phyloP scores from a whole-genome alignment of 2,797 vertebrate genomes.

The Danio jaintianensis region DNA sequence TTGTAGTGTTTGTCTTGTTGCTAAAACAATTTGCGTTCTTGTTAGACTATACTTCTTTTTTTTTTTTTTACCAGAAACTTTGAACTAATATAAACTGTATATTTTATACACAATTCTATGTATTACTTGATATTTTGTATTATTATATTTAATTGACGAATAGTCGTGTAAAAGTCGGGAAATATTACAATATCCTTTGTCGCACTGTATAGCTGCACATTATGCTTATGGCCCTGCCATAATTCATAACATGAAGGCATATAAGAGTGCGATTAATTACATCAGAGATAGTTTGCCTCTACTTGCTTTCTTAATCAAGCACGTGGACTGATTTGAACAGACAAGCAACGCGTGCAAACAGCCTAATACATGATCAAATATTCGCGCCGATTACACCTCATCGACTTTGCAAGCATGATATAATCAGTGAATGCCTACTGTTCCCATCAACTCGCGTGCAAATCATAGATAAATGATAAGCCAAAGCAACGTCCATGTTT shows the following conservation, averaged over 20 bases:
- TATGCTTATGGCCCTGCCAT: background rate
- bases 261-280: background rate
- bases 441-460: slow-evolving; percentile 12
- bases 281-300: background rate
- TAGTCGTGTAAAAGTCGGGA: background rate
- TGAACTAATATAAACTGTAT: background rate
- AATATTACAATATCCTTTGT: background rate
- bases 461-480: background rate
- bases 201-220: background rate
- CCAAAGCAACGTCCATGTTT: background rate
- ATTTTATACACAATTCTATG: background rate
- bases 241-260: background rate
- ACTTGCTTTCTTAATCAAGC: background rate
- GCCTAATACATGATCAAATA: background rate
- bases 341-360: background rate
- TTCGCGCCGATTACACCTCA: background rate
- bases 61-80: background rate
- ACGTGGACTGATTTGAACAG: background rate
- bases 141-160: background rate
- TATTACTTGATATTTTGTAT: background rate
- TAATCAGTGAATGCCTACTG: background rate
- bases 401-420: background rate
- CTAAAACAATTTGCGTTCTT: background rate
- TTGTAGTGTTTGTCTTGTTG: background rate
- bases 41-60: background rate